These are phyloP conservation scores for Synergus japonicus DNA, from an alignment of 2,888 invertebrate species.

Conservation along the genomic window DNA sequence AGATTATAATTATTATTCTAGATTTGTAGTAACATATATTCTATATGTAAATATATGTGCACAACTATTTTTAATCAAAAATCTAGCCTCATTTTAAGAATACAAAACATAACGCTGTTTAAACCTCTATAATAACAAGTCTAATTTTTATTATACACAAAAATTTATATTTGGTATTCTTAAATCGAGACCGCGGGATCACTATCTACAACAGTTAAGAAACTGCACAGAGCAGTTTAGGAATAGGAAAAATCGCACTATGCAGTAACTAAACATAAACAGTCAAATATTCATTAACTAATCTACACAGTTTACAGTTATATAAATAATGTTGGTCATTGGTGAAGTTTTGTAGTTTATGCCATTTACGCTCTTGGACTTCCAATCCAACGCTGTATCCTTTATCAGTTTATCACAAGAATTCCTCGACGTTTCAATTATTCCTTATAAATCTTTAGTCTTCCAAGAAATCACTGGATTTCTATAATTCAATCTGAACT, in stretches of 20 bases:
- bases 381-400: conserved; percentile 6
- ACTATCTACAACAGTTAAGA: conserved; percentile 46
- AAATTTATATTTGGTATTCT: conserved; percentile 25
- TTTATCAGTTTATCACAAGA: conserved; percentile 33
- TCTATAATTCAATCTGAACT: conserved; percentile 36
- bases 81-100: conserved; percentile 18
- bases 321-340: conserved; percentile 48
- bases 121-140: conserved; percentile 15
- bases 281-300: conserved; percentile 32
- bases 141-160: conserved; percentile 4
- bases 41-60: conserved; percentile 26
- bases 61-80: conserved; percentile 22
- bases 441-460: conserved; percentile 5
- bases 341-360: conserved; percentile 33
- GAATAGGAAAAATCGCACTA: conserved; percentile 48
- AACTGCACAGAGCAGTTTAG: conserved; percentile 44
- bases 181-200: conserved; percentile 47
- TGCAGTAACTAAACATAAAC: conserved; percentile 42
- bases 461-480: conserved; percentile 24
- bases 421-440: conserved; percentile 26
- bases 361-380: conserved; percentile 5
- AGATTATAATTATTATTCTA: conserved; percentile 55
- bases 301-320: conserved; percentile 37
- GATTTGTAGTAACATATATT: conserved; percentile 59
- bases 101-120: not conserved